Base-by-base conservation (phyloP, 2,888 invertebrate genomes). In the Auanema sp. region DNA sequence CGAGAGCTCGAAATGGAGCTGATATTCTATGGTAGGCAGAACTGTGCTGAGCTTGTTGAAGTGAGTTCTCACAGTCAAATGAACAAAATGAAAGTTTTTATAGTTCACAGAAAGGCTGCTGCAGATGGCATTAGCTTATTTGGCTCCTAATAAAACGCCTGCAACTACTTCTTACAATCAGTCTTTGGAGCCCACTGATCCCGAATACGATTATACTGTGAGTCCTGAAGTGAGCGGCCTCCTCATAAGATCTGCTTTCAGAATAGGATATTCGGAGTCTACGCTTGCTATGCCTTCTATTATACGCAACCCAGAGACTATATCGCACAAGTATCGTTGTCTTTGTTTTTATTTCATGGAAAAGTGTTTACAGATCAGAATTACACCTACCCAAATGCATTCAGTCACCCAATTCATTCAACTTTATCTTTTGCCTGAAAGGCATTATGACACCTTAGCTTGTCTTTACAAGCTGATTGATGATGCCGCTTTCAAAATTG, bases 211-310 rank as follows among this genome's bases (percentile, higher is more conserved):
- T 33, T 33, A 33, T 33, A 33, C 33, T 33, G 33, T 33, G 3
- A 33, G 33, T 33, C 3, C 33, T 33, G 21, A 47, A 18, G 8
- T 47, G 16, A 21, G 16, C 8, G 3, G 4, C 4, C 21, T 16
- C 6, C 4, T 16, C 47, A 33, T 8, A 5, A 8, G 8, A 8
- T 54, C 40, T 6, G 5, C 6, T 14, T 60, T n/a, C 50, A 69
- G 65, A 69, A 73, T 42, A 57, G 73, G 14, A 49, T 74, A 12
- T 76, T 72, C 56, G 76, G 76, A n/a, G 58, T 76, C 3, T 76
- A 72, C 53, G 47, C 47, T 10, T 58, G 60, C 44, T 76, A 74
- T 59, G 58, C 72, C 0, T 51, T 74, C 18, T 76, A 66, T 54
- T 66, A 64, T 58, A 49, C 71, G 10, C 76, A 76, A 52, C 71